Conservation (phyloP, 2,113 vertebrate species). For the Cryptotis parvus region DNA sequence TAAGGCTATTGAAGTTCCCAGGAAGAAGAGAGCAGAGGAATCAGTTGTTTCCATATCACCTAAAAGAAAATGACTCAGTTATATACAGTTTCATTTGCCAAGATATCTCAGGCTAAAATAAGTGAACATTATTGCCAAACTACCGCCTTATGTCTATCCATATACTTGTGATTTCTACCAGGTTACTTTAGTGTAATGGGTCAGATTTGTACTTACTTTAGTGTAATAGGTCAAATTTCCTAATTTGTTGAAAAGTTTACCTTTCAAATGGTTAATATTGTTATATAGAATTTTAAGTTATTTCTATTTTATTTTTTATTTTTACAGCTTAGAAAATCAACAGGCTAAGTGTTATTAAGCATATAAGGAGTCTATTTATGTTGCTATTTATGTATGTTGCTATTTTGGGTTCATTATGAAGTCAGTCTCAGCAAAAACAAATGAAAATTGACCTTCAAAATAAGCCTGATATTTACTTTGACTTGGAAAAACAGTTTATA, state of each 20-base stretch:
- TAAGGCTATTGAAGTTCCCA: background rate
- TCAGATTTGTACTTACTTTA: background rate
- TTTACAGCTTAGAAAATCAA: background rate
- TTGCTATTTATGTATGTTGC: background rate
- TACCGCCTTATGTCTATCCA: background rate
- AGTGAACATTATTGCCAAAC: background rate
- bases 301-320: background rate
- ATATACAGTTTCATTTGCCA: background rate
- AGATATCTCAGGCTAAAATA: background rate
- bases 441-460: background rate
- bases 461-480: slow-evolving; percentile 18
- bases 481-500: background rate
- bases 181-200: background rate
- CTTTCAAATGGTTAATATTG: background rate
- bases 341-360: background rate
- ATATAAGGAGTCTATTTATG: background rate
- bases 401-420: background rate
- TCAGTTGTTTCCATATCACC: background rate
- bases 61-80: background rate
- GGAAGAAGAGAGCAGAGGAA: background rate
- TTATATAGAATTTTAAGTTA: background rate
- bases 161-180: background rate
- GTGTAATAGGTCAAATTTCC: background rate
- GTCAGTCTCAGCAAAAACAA: background rate
- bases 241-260: background rate